Conservation (phyloP, 2,888 invertebrate species). For the Elgonia sp. region DNA sequence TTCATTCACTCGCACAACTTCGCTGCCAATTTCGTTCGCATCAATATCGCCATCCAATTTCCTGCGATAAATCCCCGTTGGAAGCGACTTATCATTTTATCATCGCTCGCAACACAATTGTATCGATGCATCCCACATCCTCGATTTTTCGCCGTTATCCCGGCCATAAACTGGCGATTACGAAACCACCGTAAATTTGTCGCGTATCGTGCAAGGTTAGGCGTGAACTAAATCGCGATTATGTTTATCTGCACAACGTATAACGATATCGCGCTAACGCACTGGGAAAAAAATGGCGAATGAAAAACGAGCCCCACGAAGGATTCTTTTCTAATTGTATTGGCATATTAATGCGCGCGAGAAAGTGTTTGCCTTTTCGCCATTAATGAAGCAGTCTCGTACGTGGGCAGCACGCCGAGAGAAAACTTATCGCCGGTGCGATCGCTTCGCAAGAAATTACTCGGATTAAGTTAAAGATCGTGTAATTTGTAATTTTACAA, state of each 20-base stretch:
- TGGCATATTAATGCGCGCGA: conserved; percentile 62
- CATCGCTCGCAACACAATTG: conserved; percentile 44
- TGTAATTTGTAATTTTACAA: conserved; percentile 32
- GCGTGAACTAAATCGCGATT: conserved; percentile 65
- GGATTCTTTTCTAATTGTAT: conserved; percentile 63
- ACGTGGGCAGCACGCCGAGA: conserved; percentile 58
- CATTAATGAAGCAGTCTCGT: conserved; percentile 68
- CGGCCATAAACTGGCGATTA: conserved; percentile 52
- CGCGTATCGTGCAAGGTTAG: conserved; percentile 57
- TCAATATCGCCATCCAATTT: background rate
- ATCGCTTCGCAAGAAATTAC: conserved; percentile 32
- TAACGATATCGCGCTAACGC: conserved; percentile 23
- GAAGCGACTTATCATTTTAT: conserved; percentile 49
- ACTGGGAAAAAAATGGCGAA: conserved; percentile 16
- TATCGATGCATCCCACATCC: conserved; percentile 59
- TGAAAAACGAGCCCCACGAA: conserved; percentile 38
- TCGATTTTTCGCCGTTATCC: conserved; percentile 38
- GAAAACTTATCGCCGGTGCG: conserved; percentile 63
- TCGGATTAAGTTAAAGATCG: conserved; percentile 36
- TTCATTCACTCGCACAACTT: too few relatives aligned
- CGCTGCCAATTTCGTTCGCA: too few relatives aligned
- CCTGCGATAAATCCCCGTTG: conserved; percentile 11
- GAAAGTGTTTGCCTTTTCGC: conserved; percentile 66
- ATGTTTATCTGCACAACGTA: conserved; percentile 57
- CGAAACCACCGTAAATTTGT: conserved; percentile 62